These are phyloP conservation scores for Alca torda DNA, from an alignment of 2,797 vertebrate species.

Conservation along the genomic window DNA sequence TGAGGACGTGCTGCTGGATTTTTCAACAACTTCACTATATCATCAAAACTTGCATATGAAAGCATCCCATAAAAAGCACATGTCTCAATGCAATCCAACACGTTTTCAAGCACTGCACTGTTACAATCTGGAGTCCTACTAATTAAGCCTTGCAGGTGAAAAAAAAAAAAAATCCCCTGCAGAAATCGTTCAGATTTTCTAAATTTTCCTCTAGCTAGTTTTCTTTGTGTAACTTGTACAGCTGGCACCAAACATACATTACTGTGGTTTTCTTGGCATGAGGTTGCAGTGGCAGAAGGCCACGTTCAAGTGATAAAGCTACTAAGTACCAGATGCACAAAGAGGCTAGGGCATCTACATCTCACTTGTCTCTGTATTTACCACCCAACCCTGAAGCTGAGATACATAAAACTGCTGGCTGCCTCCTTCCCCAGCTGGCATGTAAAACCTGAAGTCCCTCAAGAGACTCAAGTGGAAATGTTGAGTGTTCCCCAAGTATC, in stretches of 20 bases:
- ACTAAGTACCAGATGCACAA: not conserved
- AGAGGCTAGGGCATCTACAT: not conserved
- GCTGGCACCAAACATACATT: slow-evolving; percentile 8
- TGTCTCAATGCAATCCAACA: not conserved
- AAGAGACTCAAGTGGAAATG: not conserved
- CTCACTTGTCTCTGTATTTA: slow-evolving; percentile 2
- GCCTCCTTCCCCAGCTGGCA: not conserved
- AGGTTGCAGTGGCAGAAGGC: not conserved
- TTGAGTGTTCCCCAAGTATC: not conserved
- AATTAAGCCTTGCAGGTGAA: slow-evolving; percentile 22
- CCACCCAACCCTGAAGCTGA: not conserved
- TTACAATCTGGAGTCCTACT: slow-evolving; percentile 2
- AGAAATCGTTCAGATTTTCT: slow-evolving; percentile 3
- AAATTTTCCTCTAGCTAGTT: not conserved
- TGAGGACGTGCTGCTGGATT: not conserved
- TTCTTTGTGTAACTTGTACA: not conserved
- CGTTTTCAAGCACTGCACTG: not conserved
- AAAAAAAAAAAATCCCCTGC: not conserved
- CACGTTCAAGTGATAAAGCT: slow-evolving; percentile 26
- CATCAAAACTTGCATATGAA: not conserved
- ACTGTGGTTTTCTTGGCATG: slow-evolving; percentile 1
- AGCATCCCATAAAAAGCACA: not conserved
- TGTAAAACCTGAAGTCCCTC: not conserved
- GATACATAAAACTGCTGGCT: not conserved
- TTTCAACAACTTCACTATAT: not conserved